phyloP scores from a whole-genome alignment of 1,140 invertebrate genomes.

The Triops cancriformis region DNA sequence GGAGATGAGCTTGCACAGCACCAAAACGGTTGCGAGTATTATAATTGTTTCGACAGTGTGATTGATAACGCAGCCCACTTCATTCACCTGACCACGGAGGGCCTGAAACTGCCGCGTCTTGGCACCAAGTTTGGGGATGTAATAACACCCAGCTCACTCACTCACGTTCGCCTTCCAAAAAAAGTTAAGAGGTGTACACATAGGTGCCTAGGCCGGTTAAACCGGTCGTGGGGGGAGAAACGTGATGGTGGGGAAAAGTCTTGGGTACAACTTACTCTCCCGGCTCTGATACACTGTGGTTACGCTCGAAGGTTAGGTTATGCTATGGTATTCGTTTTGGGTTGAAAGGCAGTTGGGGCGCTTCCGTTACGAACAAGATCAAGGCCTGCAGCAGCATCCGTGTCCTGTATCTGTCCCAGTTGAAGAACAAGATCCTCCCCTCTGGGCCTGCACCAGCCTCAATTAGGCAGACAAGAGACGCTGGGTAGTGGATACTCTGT shows the following conservation, averaged over 20 bases:
- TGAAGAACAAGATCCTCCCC: constrained; percentile 6
- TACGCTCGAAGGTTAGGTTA: constrained; percentile 2
- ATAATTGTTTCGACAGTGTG: too few species aligned
- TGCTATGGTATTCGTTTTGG: neutral
- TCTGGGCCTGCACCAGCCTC: constrained; percentile 11
- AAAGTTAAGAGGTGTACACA: neutral
- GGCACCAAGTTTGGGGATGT: neutral
- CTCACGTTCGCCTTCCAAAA: neutral
- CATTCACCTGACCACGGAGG: neutral
- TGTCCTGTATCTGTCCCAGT: constrained; percentile 10
- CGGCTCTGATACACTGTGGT: neutral
- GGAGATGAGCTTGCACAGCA: too few species aligned
- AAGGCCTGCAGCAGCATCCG: constrained; percentile 8
- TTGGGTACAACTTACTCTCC: neutral
- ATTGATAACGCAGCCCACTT: neutral
- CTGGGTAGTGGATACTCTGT: neutral
- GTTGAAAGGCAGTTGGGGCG: neutral
- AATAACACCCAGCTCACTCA: neutral
- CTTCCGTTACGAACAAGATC: constrained; percentile 9
- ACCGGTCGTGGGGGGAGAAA: neutral
- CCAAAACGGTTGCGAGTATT: too few species aligned
- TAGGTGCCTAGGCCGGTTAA: neutral
- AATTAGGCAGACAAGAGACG: neutral
- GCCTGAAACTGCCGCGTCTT: neutral
- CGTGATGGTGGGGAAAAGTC: neutral